These are phyloP conservation scores for Clarias batrachus DNA, from an alignment of 2,113 vertebrate species.

Conservation along the genomic window DNA sequence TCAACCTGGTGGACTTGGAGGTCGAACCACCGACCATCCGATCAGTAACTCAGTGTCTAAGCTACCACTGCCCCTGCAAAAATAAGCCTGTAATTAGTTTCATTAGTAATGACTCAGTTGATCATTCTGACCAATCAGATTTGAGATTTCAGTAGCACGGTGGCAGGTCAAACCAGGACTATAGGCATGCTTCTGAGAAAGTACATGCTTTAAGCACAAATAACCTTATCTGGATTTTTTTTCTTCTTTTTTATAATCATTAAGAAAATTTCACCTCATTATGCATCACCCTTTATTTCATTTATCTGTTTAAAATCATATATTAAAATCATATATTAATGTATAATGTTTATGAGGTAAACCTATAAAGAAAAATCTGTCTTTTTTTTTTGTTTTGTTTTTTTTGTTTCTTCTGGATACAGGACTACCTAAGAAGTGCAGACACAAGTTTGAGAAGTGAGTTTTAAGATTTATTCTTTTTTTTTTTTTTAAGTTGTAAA, in stretches of 20 bases:
- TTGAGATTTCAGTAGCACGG: background rate
- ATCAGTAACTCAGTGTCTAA: too few species aligned
- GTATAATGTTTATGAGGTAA: background rate
- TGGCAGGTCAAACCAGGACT: background rate
- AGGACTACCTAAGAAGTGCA: constrained; percentile 75
- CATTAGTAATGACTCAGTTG: background rate
- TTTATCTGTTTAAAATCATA: background rate
- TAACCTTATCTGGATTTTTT: background rate
- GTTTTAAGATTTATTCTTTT: constrained; percentile 26
- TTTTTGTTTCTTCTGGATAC: background rate
- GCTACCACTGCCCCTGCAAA: too few species aligned
- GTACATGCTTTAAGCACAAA: background rate
- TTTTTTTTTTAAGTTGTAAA: background rate
- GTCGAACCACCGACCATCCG: too few species aligned
- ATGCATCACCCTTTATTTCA: background rate
- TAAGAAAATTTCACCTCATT: too few species aligned
- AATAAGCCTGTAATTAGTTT: background rate
- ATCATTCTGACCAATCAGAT: background rate
- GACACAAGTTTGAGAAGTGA: constrained; percentile 70
- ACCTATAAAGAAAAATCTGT: background rate
- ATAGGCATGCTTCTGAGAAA: background rate
- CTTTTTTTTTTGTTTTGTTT: too few species aligned
- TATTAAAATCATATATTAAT: background rate
- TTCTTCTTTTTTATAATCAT: background rate
- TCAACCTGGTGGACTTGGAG: too few species aligned